Evolutionary conservation across 1,140 invertebrate species (phyloP).

Genomic region (Globodera ellingtonae): DNA sequence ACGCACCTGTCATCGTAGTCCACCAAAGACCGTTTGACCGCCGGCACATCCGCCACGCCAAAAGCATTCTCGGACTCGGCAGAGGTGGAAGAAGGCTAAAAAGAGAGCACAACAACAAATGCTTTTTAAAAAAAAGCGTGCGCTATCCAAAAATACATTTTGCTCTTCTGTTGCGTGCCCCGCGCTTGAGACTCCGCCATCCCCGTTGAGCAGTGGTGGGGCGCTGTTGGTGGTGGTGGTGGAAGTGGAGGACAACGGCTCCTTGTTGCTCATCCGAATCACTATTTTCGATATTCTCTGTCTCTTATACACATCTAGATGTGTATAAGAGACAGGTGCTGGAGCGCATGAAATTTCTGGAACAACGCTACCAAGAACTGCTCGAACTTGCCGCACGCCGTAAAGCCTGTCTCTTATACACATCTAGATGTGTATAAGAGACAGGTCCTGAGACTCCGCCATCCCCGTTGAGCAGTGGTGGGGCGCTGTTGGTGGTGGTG

Average conservation of each 20-base stretch:
- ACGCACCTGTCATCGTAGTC: constrained; percentile 41
- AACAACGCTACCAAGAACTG: too few relatives aligned
- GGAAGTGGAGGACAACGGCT: constrained; percentile 17
- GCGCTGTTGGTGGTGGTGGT: too few relatives aligned
- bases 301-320: too few relatives aligned
- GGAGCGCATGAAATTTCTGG: constrained; percentile 40
- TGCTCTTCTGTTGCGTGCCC: background rate
- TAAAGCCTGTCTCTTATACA: too few relatives aligned
- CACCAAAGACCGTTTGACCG: constrained; percentile 31
- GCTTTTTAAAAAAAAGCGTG: too few relatives aligned
- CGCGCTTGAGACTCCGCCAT: background rate
- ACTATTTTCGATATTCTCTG: constrained; percentile 52
- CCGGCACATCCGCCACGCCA: background rate
- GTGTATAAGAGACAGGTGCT: too few relatives aligned
- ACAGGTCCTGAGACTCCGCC: too few relatives aligned
- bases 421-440: too few relatives aligned
- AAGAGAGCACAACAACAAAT: background rate
- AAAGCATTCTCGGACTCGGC: background rate
- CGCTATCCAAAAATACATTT: background rate
- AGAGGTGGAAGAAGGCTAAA: constrained; percentile 10
- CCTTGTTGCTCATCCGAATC: constrained; percentile 48
- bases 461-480: too few relatives aligned
- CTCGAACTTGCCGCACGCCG: too few relatives aligned
- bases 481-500: too few relatives aligned
- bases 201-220: background rate